Evolutionary conservation across 1,140 invertebrate species (phyloP).

Genomic region (Bombus confusus): DNA sequence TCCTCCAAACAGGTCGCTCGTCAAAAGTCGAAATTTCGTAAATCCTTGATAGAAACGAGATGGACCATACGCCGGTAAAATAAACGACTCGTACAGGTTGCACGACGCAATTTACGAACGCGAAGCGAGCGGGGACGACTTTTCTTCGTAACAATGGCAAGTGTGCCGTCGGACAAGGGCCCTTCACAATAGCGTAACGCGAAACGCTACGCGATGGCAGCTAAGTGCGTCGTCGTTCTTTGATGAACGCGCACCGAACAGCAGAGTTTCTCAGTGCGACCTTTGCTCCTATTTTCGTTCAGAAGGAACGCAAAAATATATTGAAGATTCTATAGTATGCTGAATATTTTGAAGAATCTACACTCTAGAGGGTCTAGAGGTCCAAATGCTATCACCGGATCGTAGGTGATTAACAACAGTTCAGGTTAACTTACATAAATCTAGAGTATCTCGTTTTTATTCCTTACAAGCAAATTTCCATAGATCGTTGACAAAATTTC

Average conservation of each 20-base stretch:
- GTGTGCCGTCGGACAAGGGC: slow-evolving; percentile 60
- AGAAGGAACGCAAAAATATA: not conserved
- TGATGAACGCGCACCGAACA: slow-evolving; percentile 30
- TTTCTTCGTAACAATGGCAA: slow-evolving; percentile 69
- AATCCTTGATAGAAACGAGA: not conserved
- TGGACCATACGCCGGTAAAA: not conserved
- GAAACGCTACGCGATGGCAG: slow-evolving; percentile 70
- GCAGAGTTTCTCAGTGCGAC: slow-evolving; percentile 37
- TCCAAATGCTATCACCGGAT: too few species aligned
- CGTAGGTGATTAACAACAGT: too few species aligned
- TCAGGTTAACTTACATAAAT: too few species aligned
- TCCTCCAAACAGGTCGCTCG: not conserved
- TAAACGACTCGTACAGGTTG: slow-evolving; percentile 58
- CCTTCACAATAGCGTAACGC: slow-evolving; percentile 69
- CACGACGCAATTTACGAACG: slow-evolving; percentile 61
- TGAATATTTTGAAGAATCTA: not conserved
- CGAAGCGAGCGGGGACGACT: slow-evolving; percentile 56
- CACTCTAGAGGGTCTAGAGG: too few species aligned
- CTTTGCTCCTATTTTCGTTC: too few species aligned
- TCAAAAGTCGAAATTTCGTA: not conserved
- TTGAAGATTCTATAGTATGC: not conserved
- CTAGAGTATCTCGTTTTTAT: too few species aligned
- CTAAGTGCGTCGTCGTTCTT: slow-evolving; percentile 71
- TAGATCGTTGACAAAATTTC: too few species aligned
- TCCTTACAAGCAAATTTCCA: too few species aligned